Base-by-base conservation (phyloP, 2,113 vertebrate genomes). In the Pterophyllum scalare region DNA sequence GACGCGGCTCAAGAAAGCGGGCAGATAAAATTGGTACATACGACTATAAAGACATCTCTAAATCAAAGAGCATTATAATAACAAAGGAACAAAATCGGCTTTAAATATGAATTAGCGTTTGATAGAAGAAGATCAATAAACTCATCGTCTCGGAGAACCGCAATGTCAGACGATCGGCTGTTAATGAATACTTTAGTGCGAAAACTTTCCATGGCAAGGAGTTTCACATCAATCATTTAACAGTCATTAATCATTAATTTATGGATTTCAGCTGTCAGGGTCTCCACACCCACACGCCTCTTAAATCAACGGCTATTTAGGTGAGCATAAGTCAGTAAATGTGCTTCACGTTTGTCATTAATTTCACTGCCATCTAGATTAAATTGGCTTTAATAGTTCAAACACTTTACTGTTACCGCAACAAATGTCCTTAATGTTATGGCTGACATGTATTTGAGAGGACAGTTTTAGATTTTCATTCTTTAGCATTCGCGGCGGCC, bases 191-290 rank as follows among this genome's bases (percentile, higher is more conserved):
- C 15, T 49, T 49, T 17, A 49, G 1, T 14, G 46, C 46, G 17
- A 43, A 33, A 43, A 49, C 14, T 17, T 49, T 49, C 15, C 17
- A 14, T 49, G 4, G 46, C 28, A 52, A 52, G 65, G 46, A 20
- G 24, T 70, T 70, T 70, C 22, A 70, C 65, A 49, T 70, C 65
- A 52, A 7, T 70, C 65, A 70, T 31, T 70, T 70, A 70, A 52
- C 24, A 70, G 46, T 52, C 46, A 52, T 3, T 72, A 46, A 72
- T 72, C 52, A 31, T 52, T 52, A 72, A 72, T 72, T 52, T 52
- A 31, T 31, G 43, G 13, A 72, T 52, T 72, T 72, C 10, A 52
- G 67, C 46, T 31, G 49, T 72, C 43, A 72, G 28, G 43, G 67
- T 52, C 46, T 72, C 46, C 67, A 54, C 67, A 52, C 43, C 24